phyloP scores from a whole-genome alignment of 2,888 invertebrate species.

The Drosophila setosimentum region DNA sequence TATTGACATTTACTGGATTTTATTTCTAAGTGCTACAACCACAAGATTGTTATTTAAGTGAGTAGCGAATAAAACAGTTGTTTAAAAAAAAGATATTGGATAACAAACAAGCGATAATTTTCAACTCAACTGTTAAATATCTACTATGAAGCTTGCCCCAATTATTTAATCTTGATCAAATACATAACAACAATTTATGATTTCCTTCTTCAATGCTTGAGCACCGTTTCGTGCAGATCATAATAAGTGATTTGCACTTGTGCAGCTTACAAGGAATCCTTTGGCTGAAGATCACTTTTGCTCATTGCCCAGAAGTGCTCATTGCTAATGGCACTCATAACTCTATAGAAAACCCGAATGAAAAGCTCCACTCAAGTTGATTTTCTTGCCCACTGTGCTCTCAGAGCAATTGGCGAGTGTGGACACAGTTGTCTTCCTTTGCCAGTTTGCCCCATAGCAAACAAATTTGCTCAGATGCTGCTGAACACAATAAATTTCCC shows the following conservation, averaged over 20 bases:
- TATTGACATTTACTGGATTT: not conserved
- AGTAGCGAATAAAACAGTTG: not conserved
- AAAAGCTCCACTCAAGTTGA: constrained; percentile 14
- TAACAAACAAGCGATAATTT: not conserved
- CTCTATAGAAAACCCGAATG: constrained; percentile 27
- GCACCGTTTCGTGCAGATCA: constrained; percentile 21
- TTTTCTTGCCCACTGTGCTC: not conserved
- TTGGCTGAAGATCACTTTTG: constrained; percentile 35
- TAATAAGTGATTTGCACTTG: constrained; percentile 35
- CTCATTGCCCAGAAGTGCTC: constrained; percentile 22
- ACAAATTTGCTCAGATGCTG: constrained; percentile 42
- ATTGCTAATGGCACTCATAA: constrained; percentile 33
- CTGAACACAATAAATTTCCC: constrained; percentile 47
- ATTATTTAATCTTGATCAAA: not conserved
- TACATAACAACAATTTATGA: not conserved
- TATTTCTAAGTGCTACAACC: not conserved
- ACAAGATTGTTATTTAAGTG: not conserved
- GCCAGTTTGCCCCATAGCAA: constrained; percentile 43
- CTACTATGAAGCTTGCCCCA: not conserved
- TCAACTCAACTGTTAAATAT: not conserved
- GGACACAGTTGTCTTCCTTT: constrained; percentile 41
- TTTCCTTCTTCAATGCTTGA: constrained; percentile 4
- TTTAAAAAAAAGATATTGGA: not conserved
- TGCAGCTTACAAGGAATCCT: constrained; percentile 28
- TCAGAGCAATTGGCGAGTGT: constrained; percentile 37